phyloP scores from a whole-genome alignment of 2,888 invertebrate genomes.

The Anodontia alba region DNA sequence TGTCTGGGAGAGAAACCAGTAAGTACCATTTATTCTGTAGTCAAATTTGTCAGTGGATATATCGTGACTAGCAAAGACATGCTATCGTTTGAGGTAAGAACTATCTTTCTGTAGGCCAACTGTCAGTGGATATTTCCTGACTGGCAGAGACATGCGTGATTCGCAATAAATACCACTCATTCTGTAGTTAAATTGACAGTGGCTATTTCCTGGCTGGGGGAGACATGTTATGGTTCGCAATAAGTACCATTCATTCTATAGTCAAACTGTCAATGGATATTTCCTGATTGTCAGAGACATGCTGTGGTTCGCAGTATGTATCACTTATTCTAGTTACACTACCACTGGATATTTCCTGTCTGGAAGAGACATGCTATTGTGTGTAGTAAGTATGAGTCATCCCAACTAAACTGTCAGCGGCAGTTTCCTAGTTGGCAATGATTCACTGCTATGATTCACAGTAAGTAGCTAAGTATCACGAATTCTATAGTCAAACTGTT shows the following conservation, averaged over 20 bases:
- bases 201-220: constrained; percentile 82
- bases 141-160: constrained; percentile 81
- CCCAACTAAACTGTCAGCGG: no score
- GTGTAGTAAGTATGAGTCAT: no score
- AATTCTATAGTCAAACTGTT: no score
- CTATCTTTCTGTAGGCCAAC: no score
- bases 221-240: constrained; percentile 81
- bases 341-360: constrained; percentile 82
- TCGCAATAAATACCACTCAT: no score
- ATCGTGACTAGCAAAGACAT: constrained; percentile 73
- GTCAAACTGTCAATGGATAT: constrained; percentile 78
- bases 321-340: no score
- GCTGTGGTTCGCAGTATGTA: constrained; percentile 80
- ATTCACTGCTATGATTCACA: constrained; percentile 80
- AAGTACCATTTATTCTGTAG: no score
- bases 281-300: constrained; percentile 73
- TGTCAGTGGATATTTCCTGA: no score
- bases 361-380: background rate
- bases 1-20: constrained; percentile 69
- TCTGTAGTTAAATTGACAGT: no score
- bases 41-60: constrained; percentile 80
- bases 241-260: constrained; percentile 70
- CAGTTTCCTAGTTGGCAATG: no score
- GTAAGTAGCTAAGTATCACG: no score
- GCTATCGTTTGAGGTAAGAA: no score